Evolutionary conservation across 1,140 invertebrate genomes (phyloP), one percentile per base, ranked within the genome.

Genomic region (Globodera rostochiensis): DNA sequence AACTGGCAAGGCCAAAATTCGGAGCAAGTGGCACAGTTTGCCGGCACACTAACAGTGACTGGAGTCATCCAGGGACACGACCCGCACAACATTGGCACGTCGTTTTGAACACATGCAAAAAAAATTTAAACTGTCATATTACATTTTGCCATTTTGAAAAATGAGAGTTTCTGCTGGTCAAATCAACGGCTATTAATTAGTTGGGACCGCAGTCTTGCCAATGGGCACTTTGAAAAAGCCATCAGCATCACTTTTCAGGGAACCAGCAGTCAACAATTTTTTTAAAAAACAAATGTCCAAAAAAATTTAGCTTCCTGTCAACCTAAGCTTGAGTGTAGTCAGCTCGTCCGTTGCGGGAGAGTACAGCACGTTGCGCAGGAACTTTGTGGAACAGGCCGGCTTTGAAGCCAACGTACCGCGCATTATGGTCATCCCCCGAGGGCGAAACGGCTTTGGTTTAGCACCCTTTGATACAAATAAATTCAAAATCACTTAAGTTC

Each of bases 1-100:
- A 99, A 99, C 91, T 98, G 94, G 91, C 95, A 96, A 85, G 98
- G 98, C 91, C 97, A 99, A 92, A 97, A 95, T 21, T 95, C 97
- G 46, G 97, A 97, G 91, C 95, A 98, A 91, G 90, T 90, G 11
- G 91, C 92, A n/a, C 95, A 98, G 71, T 97, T 99, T 88, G 95
- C 96, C 79, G 95, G 95, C 74, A 98, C 98, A 91, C 93, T 96
- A 91, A 94, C 95, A 87, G 92, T 99, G 69, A 96, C 96, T 50
- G 95, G 98, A 90, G 93, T 98, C 66, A 98, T 99, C 90, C 95
- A 96, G 90, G 94, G 94, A 85, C 96, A 97, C 91, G 94, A 94
- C 88, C 92, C 94, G 25, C 94, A 95, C 77, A 94, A 98, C 93
- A 94, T 97, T 87, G 97, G 97, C 98, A 91, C 95, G 95, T 71